Percentiles rank a stretch among this genome's conserved stretches.
These are phyloP conservation scores for Numenius phaeopus DNA, from an alignment of 2,797 vertebrate species.

Conservation along the genomic window DNA sequence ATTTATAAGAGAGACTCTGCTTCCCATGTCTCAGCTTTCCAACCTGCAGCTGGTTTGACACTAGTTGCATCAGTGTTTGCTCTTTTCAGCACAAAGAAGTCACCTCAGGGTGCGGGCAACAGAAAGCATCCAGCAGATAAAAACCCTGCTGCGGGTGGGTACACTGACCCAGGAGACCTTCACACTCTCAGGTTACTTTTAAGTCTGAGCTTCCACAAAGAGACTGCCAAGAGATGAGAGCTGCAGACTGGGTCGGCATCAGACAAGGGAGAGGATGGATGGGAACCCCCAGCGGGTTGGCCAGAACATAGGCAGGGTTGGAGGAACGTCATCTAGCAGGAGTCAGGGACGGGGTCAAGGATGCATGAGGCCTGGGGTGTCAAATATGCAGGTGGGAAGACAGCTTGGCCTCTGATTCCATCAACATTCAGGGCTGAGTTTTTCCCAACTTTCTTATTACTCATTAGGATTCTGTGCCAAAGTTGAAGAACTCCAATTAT, in stretches of 20 bases:
- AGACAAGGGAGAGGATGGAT: neutral
- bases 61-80: neutral
- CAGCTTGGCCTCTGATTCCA: neutral
- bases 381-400: neutral
- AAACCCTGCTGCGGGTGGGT: neutral
- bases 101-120: rapidly evolving
- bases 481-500: neutral
- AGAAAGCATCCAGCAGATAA: neutral
- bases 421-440: neutral
- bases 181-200: neutral
- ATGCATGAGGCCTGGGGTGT: neutral
- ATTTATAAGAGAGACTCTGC: neutral
- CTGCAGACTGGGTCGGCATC: neutral
- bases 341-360: neutral
- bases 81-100: neutral
- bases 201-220: neutral
- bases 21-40: neutral
- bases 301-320: neutral
- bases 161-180: neutral
- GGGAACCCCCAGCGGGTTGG: neutral
- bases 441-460: neutral
- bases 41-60: neutral
- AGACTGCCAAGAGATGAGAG: neutral
- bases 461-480: neutral
- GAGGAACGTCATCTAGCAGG: neutral